Evolutionary conservation across 35 echinoderm and acorn worm species (phyloP).

Genomic region (Apostichopus parvimensis): DNA sequence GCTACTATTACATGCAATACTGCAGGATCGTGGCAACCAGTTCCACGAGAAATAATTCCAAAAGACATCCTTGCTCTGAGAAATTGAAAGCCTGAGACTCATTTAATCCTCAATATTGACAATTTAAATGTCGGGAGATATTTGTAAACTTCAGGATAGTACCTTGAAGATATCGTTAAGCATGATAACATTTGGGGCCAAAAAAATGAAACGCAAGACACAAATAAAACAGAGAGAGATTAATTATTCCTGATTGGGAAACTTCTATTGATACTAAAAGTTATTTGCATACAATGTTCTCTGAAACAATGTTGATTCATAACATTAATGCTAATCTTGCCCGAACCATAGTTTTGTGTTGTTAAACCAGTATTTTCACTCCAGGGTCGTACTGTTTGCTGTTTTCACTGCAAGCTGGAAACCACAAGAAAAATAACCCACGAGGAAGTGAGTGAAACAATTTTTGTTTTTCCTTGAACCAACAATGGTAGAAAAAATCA

Average conservation of each 20-base stretch:
- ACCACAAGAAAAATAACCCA: background rate
- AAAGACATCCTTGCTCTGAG: no score
- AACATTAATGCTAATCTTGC: background rate
- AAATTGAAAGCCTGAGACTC: no score
- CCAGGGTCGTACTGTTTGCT: background rate
- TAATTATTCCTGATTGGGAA: background rate
- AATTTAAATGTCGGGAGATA: no score
- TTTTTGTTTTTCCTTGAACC: background rate
- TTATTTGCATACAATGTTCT: background rate
- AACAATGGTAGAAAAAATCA: background rate
- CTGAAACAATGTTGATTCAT: background rate
- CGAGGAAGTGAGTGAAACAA: background rate
- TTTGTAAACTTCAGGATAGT: no score
- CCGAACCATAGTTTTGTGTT: background rate
- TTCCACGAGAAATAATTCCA: no score
- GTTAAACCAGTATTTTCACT: background rate
- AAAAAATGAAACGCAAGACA: background rate
- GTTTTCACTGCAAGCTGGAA: background rate
- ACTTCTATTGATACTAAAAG: conserved; percentile 5
- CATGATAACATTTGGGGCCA: no score
- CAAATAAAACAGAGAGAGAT: background rate
- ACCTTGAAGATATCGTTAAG: no score
- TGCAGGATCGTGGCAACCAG: no score
- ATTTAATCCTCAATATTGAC: no score
- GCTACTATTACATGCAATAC: no score